A percentile compares a stretch with the other conserved stretches of the same genome.
Evolutionary conservation across 2,113 vertebrate genomes (phyloP).

Genomic region (Taxidea taxus): DNA sequence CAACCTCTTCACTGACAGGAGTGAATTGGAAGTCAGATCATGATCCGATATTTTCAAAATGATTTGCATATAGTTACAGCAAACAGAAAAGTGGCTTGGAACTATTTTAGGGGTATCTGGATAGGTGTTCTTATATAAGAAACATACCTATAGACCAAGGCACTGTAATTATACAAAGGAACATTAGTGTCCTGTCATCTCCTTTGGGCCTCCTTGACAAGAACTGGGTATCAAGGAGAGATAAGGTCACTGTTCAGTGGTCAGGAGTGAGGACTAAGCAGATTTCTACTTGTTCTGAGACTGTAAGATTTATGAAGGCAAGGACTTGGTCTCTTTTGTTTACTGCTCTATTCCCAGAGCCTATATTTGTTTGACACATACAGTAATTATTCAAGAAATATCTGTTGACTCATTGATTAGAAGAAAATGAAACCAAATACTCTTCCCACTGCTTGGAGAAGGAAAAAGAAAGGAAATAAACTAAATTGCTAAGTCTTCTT

Average conservation of each 20-base stretch:
- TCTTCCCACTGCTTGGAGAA: neutral
- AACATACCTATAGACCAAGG: neutral
- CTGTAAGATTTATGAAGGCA: neutral
- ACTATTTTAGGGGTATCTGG: neutral
- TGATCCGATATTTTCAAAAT: slow-evolving; percentile 31
- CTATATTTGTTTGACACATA: neutral
- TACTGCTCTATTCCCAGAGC: neutral
- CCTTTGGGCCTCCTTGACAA: neutral
- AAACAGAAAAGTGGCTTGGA: neutral
- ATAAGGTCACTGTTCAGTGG: neutral
- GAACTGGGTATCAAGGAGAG: neutral
- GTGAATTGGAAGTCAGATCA: slow-evolving; percentile 12
- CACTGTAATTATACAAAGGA: neutral
- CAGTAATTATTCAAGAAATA: neutral
- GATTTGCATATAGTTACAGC: neutral
- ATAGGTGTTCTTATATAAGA: neutral
- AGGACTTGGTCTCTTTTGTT: neutral
- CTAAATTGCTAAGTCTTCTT: neutral
- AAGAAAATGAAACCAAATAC: slow-evolving; percentile 4
- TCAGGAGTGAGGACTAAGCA: neutral
- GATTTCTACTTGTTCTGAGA: neutral
- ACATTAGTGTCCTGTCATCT: neutral
- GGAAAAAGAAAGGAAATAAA: neutral
- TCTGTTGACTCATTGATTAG: neutral
- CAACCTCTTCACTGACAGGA: neutral